Percentiles rank a stretch among this genome's conserved stretches.
Conservation (phyloP, 2,113 vertebrate species). For the Megatriorchis doriae region DNA sequence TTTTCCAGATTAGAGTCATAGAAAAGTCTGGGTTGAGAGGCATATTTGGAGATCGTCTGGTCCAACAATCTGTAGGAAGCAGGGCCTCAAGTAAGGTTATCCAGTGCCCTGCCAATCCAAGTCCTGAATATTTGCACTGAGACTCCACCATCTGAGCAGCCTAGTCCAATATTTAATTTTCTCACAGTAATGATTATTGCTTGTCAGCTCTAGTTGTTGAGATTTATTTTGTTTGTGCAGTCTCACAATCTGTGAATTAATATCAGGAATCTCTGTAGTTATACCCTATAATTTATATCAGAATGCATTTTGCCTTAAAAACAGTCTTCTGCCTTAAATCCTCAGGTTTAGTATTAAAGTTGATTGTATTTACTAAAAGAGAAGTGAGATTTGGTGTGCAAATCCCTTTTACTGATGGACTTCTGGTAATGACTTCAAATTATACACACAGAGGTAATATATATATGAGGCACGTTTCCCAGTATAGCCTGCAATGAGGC, state of each 20-base stretch:
- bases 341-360: not conserved
- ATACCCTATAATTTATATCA: not conserved
- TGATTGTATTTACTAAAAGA: not conserved
- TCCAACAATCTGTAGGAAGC: not conserved
- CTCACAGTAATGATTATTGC: not conserved
- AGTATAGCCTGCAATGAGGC: not conserved
- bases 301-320: not conserved
- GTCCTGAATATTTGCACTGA: not conserved
- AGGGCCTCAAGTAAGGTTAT: not conserved
- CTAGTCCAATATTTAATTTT: not conserved
- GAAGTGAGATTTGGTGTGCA: not conserved
- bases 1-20: not conserved
- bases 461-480: not conserved
- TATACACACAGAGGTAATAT: not conserved
- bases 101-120: not conserved
- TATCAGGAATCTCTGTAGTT: not conserved
- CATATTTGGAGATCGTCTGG: not conserved
- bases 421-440: not conserved
- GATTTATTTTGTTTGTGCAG: not conserved
- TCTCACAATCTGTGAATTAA: not conserved
- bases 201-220: not conserved
- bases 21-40: not conserved
- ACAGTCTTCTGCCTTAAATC: not conserved
- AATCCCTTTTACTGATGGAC: not conserved
- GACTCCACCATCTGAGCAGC: not conserved